Evolutionary conservation across 92 coral and sea anemone species (phyloP).

Genomic region (Actinernus sp.): DNA sequence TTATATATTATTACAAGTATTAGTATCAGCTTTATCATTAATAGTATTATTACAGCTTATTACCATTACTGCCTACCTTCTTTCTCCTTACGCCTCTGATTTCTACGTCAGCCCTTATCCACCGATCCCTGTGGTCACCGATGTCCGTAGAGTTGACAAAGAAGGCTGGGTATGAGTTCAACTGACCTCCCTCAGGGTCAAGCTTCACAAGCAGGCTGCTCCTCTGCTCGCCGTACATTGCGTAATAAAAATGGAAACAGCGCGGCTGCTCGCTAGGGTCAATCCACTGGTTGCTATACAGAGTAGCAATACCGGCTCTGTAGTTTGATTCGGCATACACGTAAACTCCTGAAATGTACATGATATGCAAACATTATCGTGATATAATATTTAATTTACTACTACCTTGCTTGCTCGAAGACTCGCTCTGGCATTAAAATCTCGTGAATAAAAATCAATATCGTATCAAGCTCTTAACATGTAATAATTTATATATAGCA

Average conservation of each 20-base stretch:
- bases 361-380: not conserved
- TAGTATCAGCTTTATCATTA: too few relatives aligned
- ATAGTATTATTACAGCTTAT: too few relatives aligned
- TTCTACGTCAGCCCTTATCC: not conserved
- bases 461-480: too few relatives aligned
- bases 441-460: too few relatives aligned
- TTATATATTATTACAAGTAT: too few relatives aligned
- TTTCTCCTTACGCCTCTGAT: not conserved
- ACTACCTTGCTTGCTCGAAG: too few relatives aligned
- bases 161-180: not conserved
- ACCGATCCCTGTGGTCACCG: not conserved
- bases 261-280: not conserved
- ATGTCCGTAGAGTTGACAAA: not conserved
- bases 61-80: too few relatives aligned
- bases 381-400: too few relatives aligned
- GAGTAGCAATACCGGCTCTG: not conserved
- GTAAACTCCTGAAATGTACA: not conserved
- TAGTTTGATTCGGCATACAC: not conserved
- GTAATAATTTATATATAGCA: too few relatives aligned
- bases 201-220: not conserved
- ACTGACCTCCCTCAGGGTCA: not conserved
- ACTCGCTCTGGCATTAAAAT: too few relatives aligned
- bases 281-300: not conserved
- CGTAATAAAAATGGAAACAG: not conserved
- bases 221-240: not conserved